A percentile compares a stretch with the other conserved stretches of the same genome.
phyloP scores from a whole-genome alignment of 2,888 invertebrate genomes.

The Folsomia manolachei region DNA sequence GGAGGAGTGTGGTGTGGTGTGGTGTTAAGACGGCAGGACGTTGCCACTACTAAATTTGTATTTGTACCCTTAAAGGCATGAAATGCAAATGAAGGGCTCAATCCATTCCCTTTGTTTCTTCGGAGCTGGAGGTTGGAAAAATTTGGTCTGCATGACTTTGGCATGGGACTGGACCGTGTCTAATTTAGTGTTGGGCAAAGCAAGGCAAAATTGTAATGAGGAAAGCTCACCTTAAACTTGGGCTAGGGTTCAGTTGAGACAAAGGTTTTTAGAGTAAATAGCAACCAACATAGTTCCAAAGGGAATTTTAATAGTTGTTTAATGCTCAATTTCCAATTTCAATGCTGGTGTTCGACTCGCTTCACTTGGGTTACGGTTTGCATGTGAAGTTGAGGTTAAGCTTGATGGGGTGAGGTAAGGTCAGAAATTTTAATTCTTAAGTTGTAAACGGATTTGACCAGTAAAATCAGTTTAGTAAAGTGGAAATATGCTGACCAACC shows the following conservation, averaged over 20 bases:
- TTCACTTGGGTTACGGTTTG: too few relatives aligned
- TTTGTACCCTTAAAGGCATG: too few relatives aligned
- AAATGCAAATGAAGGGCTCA: background rate
- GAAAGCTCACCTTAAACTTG: too few relatives aligned
- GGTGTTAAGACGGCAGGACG: background rate
- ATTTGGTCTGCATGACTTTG: background rate
- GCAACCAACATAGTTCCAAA: background rate
- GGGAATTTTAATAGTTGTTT: background rate
- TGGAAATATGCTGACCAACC: too few relatives aligned
- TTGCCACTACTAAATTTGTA: background rate
- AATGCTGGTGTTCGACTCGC: background rate
- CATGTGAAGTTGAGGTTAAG: background rate
- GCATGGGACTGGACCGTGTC: background rate
- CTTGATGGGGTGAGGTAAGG: too few relatives aligned
- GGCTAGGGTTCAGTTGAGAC: too few relatives aligned
- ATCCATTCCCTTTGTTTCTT: background rate
- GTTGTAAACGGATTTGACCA: background rate
- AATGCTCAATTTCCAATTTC: background rate
- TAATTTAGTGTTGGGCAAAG: background rate
- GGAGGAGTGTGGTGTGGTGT: background rate
- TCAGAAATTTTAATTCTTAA: background rate
- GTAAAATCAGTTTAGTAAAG: too few relatives aligned
- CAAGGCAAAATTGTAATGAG: background rate
- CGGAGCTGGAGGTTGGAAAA: background rate
- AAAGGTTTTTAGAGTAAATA: background rate